These are phyloP conservation scores for Campopleginae sp. DNA, from an alignment of 2,888 invertebrate genomes.

Conservation along the genomic window DNA sequence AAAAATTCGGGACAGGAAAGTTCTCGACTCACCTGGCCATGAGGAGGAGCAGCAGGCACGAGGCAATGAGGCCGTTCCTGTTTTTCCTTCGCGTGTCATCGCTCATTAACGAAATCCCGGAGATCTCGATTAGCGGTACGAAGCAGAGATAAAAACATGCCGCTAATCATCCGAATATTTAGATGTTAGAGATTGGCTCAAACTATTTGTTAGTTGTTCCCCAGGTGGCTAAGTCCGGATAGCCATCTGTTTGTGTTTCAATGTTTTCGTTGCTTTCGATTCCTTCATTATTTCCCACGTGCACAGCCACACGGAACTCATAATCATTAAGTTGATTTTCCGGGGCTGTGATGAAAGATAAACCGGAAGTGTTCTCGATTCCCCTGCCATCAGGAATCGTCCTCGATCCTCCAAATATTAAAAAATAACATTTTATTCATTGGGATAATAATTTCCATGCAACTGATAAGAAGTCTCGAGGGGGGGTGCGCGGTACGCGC, in stretches of 20 bases:
- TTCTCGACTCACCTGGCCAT: too few relatives aligned
- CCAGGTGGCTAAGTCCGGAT: constrained; percentile 40
- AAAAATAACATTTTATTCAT: not conserved
- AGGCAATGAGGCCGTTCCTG: constrained; percentile 25
- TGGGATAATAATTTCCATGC: constrained; percentile 5
- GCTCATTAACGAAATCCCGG: constrained; percentile 73
- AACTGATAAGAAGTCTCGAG: constrained; percentile 9
- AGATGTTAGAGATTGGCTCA: constrained; percentile 76
- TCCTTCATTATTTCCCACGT: not conserved
- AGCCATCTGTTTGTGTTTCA: constrained; percentile 21
- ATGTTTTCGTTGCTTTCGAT: constrained; percentile 9
- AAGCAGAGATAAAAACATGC: not conserved
- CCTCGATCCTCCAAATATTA: not conserved
- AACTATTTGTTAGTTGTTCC: constrained; percentile 70
- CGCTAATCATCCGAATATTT: constrained; percentile 74
- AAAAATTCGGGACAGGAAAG: not conserved
- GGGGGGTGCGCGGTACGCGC: not conserved
- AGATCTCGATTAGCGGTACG: constrained; percentile 69
- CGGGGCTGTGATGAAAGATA: not conserved
- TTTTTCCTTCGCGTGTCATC: constrained; percentile 73
- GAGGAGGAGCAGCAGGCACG: not conserved
- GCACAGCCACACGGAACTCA: not conserved
- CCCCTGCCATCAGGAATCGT: not conserved
- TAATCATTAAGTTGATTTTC: not conserved
- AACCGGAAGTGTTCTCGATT: constrained; percentile 17